A percentile compares a stretch with the other conserved stretches of the same genome.
These are phyloP conservation scores for Pasiphila rectangulata DNA, from an alignment of 2,888 invertebrate genomes.

Conservation along the genomic window DNA sequence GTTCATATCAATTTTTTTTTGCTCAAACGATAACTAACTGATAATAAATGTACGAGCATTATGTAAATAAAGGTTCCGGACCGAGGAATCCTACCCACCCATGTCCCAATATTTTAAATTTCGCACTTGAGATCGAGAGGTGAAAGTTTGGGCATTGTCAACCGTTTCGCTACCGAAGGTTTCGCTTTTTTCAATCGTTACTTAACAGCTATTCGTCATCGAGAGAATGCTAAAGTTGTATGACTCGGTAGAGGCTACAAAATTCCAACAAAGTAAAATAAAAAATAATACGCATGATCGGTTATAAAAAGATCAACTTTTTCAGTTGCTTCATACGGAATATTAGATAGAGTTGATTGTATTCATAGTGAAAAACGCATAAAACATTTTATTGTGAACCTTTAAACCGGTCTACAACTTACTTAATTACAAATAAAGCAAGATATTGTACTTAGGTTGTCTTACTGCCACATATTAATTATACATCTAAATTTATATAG, in stretches of 20 bases:
- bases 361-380: too few relatives aligned
- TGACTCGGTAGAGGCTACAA: constrained; percentile 13
- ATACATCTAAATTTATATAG: neutral
- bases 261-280: neutral
- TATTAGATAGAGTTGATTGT: too few relatives aligned
- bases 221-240: constrained; percentile 40
- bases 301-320: too few relatives aligned
- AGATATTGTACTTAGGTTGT: too few relatives aligned
- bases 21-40: constrained; percentile 16
- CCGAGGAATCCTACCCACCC: neutral
- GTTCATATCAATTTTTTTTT: constrained; percentile 21
- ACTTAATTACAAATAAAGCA: too few relatives aligned
- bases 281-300: neutral
- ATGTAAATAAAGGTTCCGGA: constrained; percentile 16
- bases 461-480: too few relatives aligned
- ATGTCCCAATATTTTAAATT: constrained; percentile 34
- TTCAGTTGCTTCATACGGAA: too few relatives aligned
- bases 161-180: constrained; percentile 66
- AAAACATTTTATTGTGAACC: too few relatives aligned
- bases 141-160: constrained; percentile 71
- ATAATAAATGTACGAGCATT: constrained; percentile 16
- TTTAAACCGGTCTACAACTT: too few relatives aligned
- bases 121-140: constrained; percentile 57
- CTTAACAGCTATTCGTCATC: constrained; percentile 74
- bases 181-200: constrained; percentile 76